phyloP scores from a whole-genome alignment of 2,797 vertebrate genomes.

The Eutrigla gurnardus region DNA sequence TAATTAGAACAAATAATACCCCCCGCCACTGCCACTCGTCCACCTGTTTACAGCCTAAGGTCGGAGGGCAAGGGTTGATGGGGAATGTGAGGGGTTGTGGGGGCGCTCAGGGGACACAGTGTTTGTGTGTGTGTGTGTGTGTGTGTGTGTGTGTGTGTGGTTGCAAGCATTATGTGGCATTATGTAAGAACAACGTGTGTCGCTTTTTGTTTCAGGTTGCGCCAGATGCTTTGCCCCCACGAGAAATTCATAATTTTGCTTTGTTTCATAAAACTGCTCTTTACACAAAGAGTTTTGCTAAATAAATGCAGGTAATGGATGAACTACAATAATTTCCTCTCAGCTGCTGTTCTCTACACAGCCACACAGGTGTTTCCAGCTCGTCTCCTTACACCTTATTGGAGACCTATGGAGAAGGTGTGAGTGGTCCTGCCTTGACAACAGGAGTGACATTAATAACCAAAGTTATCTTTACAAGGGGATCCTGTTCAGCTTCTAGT shows the following conservation, averaged over 20 bases:
- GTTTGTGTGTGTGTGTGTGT: constrained; percentile 6
- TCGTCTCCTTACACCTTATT: constrained; percentile 16
- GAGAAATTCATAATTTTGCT: not conserved
- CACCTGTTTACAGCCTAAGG: constrained; percentile 65
- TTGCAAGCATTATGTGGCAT: not conserved
- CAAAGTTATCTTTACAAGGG: not conserved
- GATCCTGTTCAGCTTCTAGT: not conserved
- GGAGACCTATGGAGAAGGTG: not conserved
- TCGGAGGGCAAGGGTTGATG: constrained; percentile 50
- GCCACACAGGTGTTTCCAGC: not conserved
- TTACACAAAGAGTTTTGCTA: not conserved
- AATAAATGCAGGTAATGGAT: not conserved
- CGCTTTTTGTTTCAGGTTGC: constrained; percentile 3
- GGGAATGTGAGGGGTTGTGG: constrained; percentile 39
- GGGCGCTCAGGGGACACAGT: constrained; percentile 16
- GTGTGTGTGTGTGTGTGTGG: constrained; percentile 2
- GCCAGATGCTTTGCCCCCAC: not conserved
- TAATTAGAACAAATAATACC: constrained; percentile 35
- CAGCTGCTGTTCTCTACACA: not conserved
- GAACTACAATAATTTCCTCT: not conserved
- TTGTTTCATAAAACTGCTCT: constrained; percentile 3
- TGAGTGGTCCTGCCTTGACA: no score
- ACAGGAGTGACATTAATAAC: not conserved
- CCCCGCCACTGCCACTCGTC: constrained; percentile 8
- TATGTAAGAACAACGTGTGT: constrained; percentile 30